Percentiles rank a stretch among this genome's conserved stretches.
Conservation (phyloP, 2,888 invertebrate species). For the Rhamnusium bicolor region DNA sequence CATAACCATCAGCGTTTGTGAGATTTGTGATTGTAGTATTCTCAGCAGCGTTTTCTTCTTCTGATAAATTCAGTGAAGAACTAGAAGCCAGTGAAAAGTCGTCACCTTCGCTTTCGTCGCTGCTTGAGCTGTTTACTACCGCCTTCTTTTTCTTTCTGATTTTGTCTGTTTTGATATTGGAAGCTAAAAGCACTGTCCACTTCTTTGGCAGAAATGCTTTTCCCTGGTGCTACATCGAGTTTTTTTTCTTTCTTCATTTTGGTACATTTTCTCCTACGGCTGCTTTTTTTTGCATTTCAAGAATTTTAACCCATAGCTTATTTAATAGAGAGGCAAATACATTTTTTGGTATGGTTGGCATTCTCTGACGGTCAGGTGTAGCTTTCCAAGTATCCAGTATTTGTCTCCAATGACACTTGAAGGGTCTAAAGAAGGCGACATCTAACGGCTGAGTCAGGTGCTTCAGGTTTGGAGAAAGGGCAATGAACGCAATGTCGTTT, state of each 20-base stretch:
- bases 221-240: conserved; percentile 21
- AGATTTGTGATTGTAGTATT: conserved; percentile 17
- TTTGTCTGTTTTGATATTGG: conserved; percentile 21
- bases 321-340: neutral
- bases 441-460: conserved; percentile 33
- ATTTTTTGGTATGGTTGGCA: neutral
- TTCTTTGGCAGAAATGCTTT: conserved; percentile 25
- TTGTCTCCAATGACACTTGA: conserved; percentile 33
- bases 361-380: conserved; percentile 8
- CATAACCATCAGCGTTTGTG: conserved; percentile 3
- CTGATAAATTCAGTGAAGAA: conserved; percentile 27
- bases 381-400: conserved; percentile 18
- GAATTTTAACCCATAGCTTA: conserved; percentile 16
- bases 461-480: conserved; percentile 31
- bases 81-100: conserved; percentile 16
- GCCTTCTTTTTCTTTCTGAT: conserved; percentile 4
- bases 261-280: conserved; percentile 12
- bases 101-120: conserved; percentile 24
- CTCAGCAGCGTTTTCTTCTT: neutral
- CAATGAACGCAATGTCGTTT: conserved; percentile 59
- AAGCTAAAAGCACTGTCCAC: conserved; percentile 12
- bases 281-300: conserved; percentile 21
- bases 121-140: conserved; percentile 11
- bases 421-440: too few relatives aligned
- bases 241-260: conserved; percentile 29